phyloP scores from a whole-genome alignment of 2,888 invertebrate species.

The Parnassius smintheus region DNA sequence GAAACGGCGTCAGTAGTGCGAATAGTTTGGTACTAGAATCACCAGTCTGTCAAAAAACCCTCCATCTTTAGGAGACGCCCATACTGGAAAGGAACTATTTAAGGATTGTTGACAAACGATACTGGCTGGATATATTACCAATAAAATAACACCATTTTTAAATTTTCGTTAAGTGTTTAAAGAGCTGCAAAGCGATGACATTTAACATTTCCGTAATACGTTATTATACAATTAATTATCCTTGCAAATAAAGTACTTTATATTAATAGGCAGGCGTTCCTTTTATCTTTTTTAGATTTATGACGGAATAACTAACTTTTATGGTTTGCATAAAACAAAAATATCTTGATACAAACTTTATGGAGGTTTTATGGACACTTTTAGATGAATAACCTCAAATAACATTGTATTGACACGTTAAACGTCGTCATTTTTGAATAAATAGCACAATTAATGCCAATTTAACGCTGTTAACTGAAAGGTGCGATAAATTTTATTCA shows the following conservation, averaged over 20 bases:
- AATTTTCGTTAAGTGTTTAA: background rate
- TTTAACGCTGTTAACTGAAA: background rate
- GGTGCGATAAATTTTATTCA: background rate
- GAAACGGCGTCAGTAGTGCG: too few relatives aligned
- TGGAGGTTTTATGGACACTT: background rate
- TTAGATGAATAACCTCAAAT: background rate
- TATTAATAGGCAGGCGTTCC: constrained; percentile 8
- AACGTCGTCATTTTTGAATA: background rate
- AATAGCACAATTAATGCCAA: constrained; percentile 6
- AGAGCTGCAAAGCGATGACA: background rate
- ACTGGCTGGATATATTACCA: too few relatives aligned
- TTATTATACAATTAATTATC: constrained; percentile 1
- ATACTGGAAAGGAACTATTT: too few relatives aligned
- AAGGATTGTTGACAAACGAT: too few relatives aligned
- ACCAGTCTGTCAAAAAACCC: too few relatives aligned
- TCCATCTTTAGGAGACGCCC: too few relatives aligned
- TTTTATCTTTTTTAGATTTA: constrained; percentile 4
- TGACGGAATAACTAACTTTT: constrained; percentile 1
- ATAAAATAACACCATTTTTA: too few relatives aligned
- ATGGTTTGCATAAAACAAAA: background rate
- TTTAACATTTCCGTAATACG: background rate
- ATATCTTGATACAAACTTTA: background rate
- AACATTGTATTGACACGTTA: constrained; percentile 5
- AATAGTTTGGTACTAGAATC: too few relatives aligned
- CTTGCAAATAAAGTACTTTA: constrained; percentile 9